These are phyloP conservation scores for Cylas formicarius DNA, from an alignment of 1,140 invertebrate species.

Conservation along the genomic window DNA sequence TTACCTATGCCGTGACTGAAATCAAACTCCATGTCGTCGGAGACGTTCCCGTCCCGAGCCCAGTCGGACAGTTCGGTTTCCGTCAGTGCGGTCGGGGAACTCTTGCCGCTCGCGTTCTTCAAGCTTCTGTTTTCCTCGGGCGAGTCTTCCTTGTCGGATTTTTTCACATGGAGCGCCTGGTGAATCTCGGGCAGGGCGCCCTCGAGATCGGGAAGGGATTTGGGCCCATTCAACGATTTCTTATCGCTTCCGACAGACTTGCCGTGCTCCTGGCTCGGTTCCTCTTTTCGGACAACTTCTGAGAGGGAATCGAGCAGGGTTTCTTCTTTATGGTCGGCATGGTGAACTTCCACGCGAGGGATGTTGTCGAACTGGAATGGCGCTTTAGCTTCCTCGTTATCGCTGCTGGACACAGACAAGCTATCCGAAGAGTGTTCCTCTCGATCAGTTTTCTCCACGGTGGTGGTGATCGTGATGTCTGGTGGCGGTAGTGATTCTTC, in stretches of 20 bases:
- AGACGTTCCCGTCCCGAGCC: slow-evolving; percentile 68
- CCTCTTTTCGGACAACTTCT: neutral
- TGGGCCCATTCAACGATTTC: slow-evolving; percentile 40
- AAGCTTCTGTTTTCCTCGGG: slow-evolving; percentile 17
- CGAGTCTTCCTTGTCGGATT: slow-evolving; percentile 14
- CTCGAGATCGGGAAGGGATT: slow-evolving; percentile 35
- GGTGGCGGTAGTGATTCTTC: slow-evolving; percentile 22
- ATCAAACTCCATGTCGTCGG: slow-evolving; percentile 60
- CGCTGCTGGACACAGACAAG: slow-evolving; percentile 48
- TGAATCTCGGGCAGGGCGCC: slow-evolving; percentile 30
- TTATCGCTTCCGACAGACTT: slow-evolving; percentile 36
- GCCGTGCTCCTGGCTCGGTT: slow-evolving; percentile 10
- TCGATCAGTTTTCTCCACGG: slow-evolving; percentile 10
- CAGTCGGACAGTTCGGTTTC: slow-evolving; percentile 82
- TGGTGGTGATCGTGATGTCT: slow-evolving; percentile 21
- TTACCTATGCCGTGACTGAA: slow-evolving; percentile 46
- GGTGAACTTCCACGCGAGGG: slow-evolving; percentile 26
- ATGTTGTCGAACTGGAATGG: slow-evolving; percentile 22
- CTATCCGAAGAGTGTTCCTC: slow-evolving; percentile 31
- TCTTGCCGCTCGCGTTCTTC: slow-evolving; percentile 42
- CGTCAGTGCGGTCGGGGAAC: slow-evolving; percentile 58
- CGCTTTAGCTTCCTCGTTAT: slow-evolving; percentile 21
- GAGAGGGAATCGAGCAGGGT: slow-evolving; percentile 24
- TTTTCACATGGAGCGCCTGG: slow-evolving; percentile 27
- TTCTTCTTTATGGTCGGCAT: slow-evolving; percentile 19